These are phyloP conservation scores for Aptenodytes patagonicus DNA, from an alignment of 2,113 vertebrate genomes.

Conservation along the genomic window DNA sequence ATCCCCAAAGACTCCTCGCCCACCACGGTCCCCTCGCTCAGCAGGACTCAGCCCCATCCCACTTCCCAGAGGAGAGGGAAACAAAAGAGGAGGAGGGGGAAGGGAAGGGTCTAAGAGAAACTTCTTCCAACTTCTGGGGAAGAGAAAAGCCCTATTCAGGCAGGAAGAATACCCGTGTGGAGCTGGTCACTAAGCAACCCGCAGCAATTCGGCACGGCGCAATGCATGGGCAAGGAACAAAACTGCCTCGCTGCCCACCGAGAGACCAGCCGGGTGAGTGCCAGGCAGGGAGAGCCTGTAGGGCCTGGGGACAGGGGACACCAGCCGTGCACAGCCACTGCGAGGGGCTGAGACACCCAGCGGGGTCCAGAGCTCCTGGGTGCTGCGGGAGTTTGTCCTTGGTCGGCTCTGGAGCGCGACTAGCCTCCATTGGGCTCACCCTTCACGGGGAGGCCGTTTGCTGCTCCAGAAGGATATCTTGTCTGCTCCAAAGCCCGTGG, in stretches of 20 bases:
- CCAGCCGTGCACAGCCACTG: background rate
- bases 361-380: background rate
- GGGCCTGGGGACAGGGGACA: background rate
- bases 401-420: background rate
- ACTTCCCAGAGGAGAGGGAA: background rate
- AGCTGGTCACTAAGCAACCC: conserved; percentile 67
- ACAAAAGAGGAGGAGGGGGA: conserved; percentile 46
- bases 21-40: background rate
- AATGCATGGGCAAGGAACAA: background rate
- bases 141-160: conserved; percentile 64
- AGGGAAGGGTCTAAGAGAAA: conserved; percentile 21
- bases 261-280: background rate
- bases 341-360: background rate
- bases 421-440: background rate
- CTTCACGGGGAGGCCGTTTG: accelerated
- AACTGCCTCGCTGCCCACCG: background rate
- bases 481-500: background rate
- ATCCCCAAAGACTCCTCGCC: background rate
- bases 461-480: background rate
- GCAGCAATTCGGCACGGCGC: background rate
- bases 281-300: background rate
- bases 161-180: conserved; percentile 42
- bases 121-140: conserved; percentile 27
- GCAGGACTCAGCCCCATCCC: background rate
- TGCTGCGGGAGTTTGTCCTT: background rate